Evolutionary conservation across 2,888 invertebrate genomes (phyloP), one percentile per base, ranked within the genome.

Genomic region (Tortricodes alternella): DNA sequence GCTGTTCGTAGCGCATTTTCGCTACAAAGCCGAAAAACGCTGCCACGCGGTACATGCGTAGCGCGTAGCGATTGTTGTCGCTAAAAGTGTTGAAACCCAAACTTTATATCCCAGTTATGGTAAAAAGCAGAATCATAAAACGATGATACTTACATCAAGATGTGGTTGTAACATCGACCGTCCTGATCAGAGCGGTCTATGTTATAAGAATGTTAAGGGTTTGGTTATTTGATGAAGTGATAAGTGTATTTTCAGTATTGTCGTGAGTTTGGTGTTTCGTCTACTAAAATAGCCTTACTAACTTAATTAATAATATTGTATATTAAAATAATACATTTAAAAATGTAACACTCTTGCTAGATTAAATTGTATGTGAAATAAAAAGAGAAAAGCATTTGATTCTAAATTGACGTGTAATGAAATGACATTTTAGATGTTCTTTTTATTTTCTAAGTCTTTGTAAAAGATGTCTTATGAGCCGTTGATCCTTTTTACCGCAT

Each of bases 221-320:
- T 34, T 3, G 8, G n/a, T 27, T 11, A 23, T 11, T 34, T 5
- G 21, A n/a, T 0, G 19, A 9, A 4, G 4, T 46, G 19, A 13
- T 6, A 6, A 6, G 11, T 19, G 44, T 18, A n/a, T 24, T 37
- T 34, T 34, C n/a, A 15, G 15, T 29, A 29, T 21, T 27, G 55
- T 29, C 24, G 46, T 32, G 29, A 19, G 8, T 38, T 27, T 24
- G 21, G 15, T 11, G 6, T 43, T 27, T 55, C 74, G 76, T 84
- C 75, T 83, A 84, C 80, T 86, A 85, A 82, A 86, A 83, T 89
- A 90, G 90, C 90, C 90, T 90, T 89, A 90, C 82, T 90, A 90
- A 89, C 81, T 78, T 85, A 82, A 83, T 77, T 76, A 81, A 76
- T 75, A 78, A 80, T 79, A 78, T 74, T 65, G 72, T 80, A 81